These are phyloP conservation scores for Lordiphosa andalusiaca DNA, from an alignment of 2,888 invertebrate genomes.

Conservation along the genomic window DNA sequence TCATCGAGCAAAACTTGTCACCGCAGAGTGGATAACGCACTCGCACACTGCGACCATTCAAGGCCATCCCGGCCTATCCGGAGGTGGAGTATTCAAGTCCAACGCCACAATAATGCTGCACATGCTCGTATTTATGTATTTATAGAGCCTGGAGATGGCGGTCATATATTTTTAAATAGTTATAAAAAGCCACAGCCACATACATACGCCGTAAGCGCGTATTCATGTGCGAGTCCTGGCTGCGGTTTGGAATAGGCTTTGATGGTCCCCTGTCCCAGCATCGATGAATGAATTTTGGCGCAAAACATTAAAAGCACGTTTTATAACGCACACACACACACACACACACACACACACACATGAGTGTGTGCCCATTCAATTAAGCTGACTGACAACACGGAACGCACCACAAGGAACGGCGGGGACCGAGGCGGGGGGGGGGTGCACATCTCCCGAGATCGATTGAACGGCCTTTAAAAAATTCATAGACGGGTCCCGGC, in stretches of 20 bases:
- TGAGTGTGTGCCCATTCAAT: conserved; percentile 46
- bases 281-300: conserved; percentile 63
- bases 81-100: conserved; percentile 29
- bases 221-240: conserved; percentile 1
- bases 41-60: too few species aligned
- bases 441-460: conserved; percentile 23
- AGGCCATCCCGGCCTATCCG: too few species aligned
- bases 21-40: too few species aligned
- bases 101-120: conserved; percentile 16
- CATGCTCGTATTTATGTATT: conserved; percentile 20
- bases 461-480: conserved; percentile 50
- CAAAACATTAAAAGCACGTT: conserved; percentile 59
- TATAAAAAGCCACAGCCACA: conserved; percentile 17
- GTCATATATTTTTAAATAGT: conserved; percentile 41
- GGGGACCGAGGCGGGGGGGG: conserved; percentile 4
- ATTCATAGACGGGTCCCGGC: conserved; percentile 48
- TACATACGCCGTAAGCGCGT: conserved; percentile 1
- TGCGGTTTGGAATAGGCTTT: conserved; percentile 30
- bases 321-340: conserved; percentile 30
- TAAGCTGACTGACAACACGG: conserved; percentile 22
- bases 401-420: conserved; percentile 1
- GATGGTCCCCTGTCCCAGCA: conserved; percentile 18
- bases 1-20: too few species aligned
- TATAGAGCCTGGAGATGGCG: conserved; percentile 23
- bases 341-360: conserved; percentile 13